Percentiles rank a stretch among this genome's conserved stretches.
Conservation (phyloP, 2,113 vertebrate species). For the Leucopternis melanops region DNA sequence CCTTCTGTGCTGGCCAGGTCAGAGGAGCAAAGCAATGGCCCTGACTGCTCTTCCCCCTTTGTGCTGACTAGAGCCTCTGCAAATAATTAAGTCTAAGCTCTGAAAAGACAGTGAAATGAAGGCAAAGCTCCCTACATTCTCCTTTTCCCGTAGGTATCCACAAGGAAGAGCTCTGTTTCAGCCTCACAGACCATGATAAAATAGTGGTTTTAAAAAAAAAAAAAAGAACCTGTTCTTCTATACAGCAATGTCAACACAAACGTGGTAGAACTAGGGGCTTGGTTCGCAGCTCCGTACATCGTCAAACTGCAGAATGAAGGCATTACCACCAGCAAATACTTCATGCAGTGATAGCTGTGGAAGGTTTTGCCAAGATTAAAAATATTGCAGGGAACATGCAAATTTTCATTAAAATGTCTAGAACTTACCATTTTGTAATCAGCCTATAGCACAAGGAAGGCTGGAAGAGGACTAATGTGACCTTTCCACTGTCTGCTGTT, state of each 20-base stretch:
- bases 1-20: background rate
- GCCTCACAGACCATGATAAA: background rate
- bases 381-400: background rate
- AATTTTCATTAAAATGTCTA: background rate
- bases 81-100: background rate
- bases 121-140: background rate
- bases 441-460: background rate
- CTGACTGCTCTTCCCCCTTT: background rate
- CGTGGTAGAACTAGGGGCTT: background rate
- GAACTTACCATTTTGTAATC: background rate
- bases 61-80: too few relatives aligned
- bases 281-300: background rate
- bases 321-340: background rate
- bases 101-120: background rate
- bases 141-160: background rate
- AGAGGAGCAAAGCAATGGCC: background rate
- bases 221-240: background rate
- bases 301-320: background rate
- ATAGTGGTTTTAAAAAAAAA: background rate
- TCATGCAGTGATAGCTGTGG: rapidly evolving
- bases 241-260: background rate
- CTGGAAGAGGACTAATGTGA: background rate
- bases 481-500: background rate
- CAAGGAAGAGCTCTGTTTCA: background rate
- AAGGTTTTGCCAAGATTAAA: background rate